Base-by-base conservation (phyloP, 2,888 invertebrate species). In the Ormyrus rosae region DNA sequence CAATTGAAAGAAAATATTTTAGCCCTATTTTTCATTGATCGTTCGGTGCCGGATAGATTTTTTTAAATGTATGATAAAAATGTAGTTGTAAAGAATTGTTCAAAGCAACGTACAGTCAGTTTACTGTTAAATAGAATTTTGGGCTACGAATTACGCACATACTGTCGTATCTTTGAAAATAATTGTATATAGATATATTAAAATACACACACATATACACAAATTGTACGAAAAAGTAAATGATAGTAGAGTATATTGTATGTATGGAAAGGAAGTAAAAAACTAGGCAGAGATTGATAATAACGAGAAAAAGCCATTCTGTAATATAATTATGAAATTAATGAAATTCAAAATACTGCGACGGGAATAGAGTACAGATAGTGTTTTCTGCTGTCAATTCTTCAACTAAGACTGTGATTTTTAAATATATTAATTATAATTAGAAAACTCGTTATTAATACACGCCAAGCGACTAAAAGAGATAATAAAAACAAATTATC, bases 341-440 rank as follows among this genome's bases (percentile, higher is more conserved):
- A 72, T 80, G 80, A 81, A 80, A 83, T 81, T 81, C 63, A 79
- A 81, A 81, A 83, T 81, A 83, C 81, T 79, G 79, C 79, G 81
- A 82, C 72, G 78, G 78, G 83, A 86, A 88, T 90, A 89, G 89
- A 88, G 84, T 89, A 89, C 87, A 88, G 89, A 89, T 90, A 90
- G 89, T 90, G 89, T 90, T 90, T 90, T 90, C 89, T 89, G 90
- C 89, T 90, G 90, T 90, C 90, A 90, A 90, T 90, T 90, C 89
- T 90, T 90, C 89, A 90, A 90, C 89, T 90, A 90, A 90, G 90
- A 90, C 90, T 90, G 90, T 90, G 90, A 90, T 90, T 90, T 90
- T 90, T 89, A 88, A 90, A 89, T 89, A 89, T 89, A 88, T 86
- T 89, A 89, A 88, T 86, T 88, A 86, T 89, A 89, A 87, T 88